These are phyloP conservation scores for Pterocles orientalis DNA, from an alignment of 2,113 vertebrate genomes.

Conservation along the genomic window DNA sequence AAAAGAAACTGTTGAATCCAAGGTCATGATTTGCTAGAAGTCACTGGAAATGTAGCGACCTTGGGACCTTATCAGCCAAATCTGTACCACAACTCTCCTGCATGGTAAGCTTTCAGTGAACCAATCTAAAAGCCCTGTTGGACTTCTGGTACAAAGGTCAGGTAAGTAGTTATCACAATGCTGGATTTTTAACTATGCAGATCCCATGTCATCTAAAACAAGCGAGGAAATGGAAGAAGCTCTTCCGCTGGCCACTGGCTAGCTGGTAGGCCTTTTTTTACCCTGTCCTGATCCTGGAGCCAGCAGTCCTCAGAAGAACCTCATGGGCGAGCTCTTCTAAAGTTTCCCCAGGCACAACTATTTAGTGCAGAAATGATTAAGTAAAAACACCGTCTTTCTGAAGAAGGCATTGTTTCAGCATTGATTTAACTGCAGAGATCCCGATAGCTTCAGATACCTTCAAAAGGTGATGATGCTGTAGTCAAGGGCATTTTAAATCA, in stretches of 20 bases:
- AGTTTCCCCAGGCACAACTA: neutral
- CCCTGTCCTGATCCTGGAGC: neutral
- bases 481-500: neutral
- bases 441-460: neutral
- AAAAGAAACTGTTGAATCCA: neutral
- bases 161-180: neutral
- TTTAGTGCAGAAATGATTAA: neutral
- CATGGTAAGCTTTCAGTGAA: neutral
- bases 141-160: neutral
- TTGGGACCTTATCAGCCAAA: neutral
- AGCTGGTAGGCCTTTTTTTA: neutral
- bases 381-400: neutral
- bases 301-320: neutral
- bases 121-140: neutral
- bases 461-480: neutral
- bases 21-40: neutral
- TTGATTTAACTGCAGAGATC: neutral
- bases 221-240: neutral
- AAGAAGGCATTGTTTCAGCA: neutral
- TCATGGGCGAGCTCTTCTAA: neutral
- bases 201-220: neutral
- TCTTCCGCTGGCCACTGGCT: neutral
- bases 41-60: conserved; percentile 17
- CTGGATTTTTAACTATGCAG: neutral
- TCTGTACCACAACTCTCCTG: neutral